Evolutionary conservation across 2,797 vertebrate species (phyloP), one percentile per base, ranked within the genome.

Genomic region (Mallotus villosus): DNA sequence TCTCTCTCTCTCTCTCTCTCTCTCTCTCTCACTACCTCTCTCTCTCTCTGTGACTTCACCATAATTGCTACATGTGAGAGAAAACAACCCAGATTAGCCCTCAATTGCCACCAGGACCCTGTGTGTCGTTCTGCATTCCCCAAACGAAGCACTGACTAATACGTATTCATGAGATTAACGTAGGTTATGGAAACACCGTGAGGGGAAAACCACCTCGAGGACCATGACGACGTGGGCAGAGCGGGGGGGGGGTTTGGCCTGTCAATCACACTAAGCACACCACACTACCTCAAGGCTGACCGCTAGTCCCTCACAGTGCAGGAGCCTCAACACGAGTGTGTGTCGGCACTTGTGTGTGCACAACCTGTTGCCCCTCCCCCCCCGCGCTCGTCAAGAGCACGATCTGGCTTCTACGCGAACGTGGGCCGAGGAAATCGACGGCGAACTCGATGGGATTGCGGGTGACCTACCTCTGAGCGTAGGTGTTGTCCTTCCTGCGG

Each of bases 401-500:
- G 32, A 7, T 34, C 32, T 34, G 32, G 32, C 32, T 34, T 34
- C 32, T 0, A 34, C 1, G 32, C 3, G 6, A 34, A 8, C 32
- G 7, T 34, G 32, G 32, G 32, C 8, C 32, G 32, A 2, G 32
- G 27, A 29, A 29, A 51, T 17, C 16, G 7, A 17, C 51, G 17
- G 51, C n/a, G 3, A 55, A 6, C 16, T 19, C 3, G 5, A 41
- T 65, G 14, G 2, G 24, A 65, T 55, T 19, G 8, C 1, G 69
- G 78, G 75, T 41, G 29, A 77, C 80, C 3, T 90, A 98, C 97
- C 97, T 96, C 91, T 95, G 94, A 70, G 84, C 90, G 0, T 91
- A 88, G 21, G 84, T 79, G n/a, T 88, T 91, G 53, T 92, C 93
- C 88, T 95, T 95, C 82, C 93, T 93, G 75, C 94, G 95, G 77